Evolutionary conservation across 2,797 vertebrate species (phyloP).

Genomic region (Valencia hispanica): DNA sequence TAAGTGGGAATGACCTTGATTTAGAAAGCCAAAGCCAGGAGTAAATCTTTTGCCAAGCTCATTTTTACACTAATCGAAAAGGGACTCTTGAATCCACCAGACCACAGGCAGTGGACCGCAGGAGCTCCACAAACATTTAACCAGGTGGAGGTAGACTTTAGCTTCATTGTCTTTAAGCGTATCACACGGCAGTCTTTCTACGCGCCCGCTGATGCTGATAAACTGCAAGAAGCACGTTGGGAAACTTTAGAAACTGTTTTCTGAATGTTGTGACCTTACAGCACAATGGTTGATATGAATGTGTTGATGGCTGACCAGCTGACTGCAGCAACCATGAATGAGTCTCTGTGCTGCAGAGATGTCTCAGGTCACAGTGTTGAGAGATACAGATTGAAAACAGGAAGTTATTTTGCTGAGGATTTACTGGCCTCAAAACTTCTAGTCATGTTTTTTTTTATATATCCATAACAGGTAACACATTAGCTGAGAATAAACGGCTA

Average conservation of each 20-base stretch:
- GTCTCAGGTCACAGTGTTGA: slow-evolving; percentile 43
- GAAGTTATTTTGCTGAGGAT: slow-evolving; percentile 23
- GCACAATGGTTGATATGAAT: slow-evolving; percentile 39
- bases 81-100: slow-evolving; percentile 44
- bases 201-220: slow-evolving; percentile 61
- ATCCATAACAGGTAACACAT: not conserved
- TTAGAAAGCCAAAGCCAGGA: slow-evolving; percentile 47
- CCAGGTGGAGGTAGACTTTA: slow-evolving; percentile 42
- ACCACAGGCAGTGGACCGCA: slow-evolving; percentile 36
- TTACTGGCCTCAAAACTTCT: not conserved
- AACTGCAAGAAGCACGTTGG: slow-evolving; percentile 22
- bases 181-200: slow-evolving; percentile 48
- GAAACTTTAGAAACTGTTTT: slow-evolving; percentile 41
- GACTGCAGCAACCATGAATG: slow-evolving; percentile 21
- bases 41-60: slow-evolving; percentile 44
- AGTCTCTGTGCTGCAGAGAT: slow-evolving; percentile 46
- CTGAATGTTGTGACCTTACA: slow-evolving; percentile 29
- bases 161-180: slow-evolving; percentile 23
- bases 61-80: slow-evolving; percentile 70
- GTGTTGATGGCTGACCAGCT: slow-evolving; percentile 53
- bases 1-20: slow-evolving; percentile 59
- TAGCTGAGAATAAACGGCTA: not conserved
- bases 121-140: slow-evolving; percentile 23
- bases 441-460: not conserved
- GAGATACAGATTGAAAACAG: slow-evolving; percentile 34